A percentile compares a stretch with the other conserved stretches of the same genome.
These are phyloP conservation scores for Microtus obscurus DNA, from an alignment of 2,797 vertebrate genomes.

Conservation along the genomic window DNA sequence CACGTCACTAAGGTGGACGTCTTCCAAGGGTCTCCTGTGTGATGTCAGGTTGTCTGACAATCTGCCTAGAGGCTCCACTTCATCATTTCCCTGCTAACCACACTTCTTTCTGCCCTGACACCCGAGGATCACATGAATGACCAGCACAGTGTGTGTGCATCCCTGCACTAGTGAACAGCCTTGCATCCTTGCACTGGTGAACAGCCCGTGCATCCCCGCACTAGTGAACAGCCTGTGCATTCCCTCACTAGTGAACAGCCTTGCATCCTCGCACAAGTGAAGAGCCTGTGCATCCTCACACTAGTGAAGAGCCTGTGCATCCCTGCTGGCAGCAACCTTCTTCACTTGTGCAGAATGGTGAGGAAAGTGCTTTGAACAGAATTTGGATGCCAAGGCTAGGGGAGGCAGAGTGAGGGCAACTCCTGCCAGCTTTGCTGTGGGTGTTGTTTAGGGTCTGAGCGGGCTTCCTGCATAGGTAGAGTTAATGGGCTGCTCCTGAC, in stretches of 20 bases:
- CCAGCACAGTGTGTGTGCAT: neutral
- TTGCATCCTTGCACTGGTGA: no score
- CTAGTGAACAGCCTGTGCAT: no score
- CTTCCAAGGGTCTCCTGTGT: neutral
- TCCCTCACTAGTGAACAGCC: no score
- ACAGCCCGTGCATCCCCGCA: no score
- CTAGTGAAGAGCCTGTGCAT: neutral
- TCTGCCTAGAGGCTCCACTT: neutral
- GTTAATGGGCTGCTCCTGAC: conserved; percentile 22
- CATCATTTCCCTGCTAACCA: neutral
- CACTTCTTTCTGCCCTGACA: neutral
- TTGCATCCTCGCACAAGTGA: no score
- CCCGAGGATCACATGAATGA: neutral
- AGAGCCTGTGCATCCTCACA: rapidly evolving
- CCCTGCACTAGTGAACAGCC: no score
- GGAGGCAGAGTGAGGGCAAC: conserved; percentile 30
- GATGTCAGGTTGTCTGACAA: neutral
- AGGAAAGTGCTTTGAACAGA: conserved; percentile 60
- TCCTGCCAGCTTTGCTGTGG: conserved; percentile 63
- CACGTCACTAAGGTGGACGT: neutral
- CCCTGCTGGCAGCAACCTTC: conserved; percentile 44
- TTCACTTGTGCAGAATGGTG: conserved; percentile 44
- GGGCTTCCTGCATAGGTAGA: conserved; percentile 62
- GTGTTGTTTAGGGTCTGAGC: conserved; percentile 51
- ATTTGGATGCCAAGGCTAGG: neutral